A percentile compares a stretch with the other conserved stretches of the same genome.
These are phyloP conservation scores for Deroplatys truncata DNA, from an alignment of 2,888 invertebrate species.

Conservation along the genomic window DNA sequence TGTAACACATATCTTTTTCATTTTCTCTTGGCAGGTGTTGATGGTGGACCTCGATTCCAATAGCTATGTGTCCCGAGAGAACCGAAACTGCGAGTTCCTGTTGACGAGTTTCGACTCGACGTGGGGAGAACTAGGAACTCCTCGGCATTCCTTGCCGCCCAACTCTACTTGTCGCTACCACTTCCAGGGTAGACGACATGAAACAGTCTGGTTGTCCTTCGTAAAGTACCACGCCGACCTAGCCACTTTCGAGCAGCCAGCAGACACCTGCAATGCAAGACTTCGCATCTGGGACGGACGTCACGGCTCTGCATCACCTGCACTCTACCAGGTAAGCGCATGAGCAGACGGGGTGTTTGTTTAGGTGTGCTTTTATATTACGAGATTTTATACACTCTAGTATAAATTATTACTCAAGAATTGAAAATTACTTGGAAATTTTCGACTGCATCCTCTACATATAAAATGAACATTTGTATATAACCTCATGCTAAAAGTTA, in stretches of 20 bases:
- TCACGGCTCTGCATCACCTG: constrained; percentile 35
- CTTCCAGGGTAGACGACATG: constrained; percentile 68
- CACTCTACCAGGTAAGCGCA: constrained; percentile 33
- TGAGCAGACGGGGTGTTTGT: too few relatives aligned
- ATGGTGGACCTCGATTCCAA: constrained; percentile 73
- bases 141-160: constrained; percentile 72
- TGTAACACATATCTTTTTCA: too few relatives aligned
- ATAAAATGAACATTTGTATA: too few relatives aligned
- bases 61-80: constrained; percentile 63
- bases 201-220: constrained; percentile 80
- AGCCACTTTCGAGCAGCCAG: constrained; percentile 44
- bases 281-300: constrained; percentile 74
- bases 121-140: constrained; percentile 69
- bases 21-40: constrained; percentile 53
- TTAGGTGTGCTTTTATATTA: too few relatives aligned
- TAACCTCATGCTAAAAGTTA: too few relatives aligned
- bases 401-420: too few relatives aligned
- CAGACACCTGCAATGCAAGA: constrained; percentile 63
- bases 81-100: constrained; percentile 71
- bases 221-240: constrained; percentile 72
- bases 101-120: constrained; percentile 70
- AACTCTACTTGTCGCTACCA: constrained; percentile 79
- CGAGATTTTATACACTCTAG: too few relatives aligned
- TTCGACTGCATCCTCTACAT: too few relatives aligned
- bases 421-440: too few relatives aligned